A percentile compares a stretch with the other conserved stretches of the same genome.
These are phyloP conservation scores for Volucella inflata DNA, from an alignment of 2,888 invertebrate species.

Conservation along the genomic window DNA sequence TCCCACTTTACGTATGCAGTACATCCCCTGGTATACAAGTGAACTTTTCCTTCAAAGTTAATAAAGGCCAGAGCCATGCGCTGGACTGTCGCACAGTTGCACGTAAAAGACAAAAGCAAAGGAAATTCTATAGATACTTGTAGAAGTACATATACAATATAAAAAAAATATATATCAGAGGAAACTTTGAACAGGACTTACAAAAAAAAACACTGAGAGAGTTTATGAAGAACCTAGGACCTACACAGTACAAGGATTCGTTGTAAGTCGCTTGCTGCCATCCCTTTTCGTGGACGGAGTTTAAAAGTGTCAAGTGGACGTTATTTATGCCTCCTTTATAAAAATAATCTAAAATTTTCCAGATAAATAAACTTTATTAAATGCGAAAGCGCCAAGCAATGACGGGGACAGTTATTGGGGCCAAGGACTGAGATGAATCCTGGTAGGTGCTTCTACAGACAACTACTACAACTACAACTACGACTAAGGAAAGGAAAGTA, in stretches of 20 bases:
- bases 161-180: constrained; percentile 43
- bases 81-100: constrained; percentile 48
- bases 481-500: neutral
- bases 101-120: constrained; percentile 40
- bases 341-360: constrained; percentile 76
- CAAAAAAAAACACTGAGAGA: constrained; percentile 4
- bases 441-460: too few species aligned
- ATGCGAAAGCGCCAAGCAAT: constrained; percentile 59
- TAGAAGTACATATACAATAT: too few species aligned
- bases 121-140: neutral
- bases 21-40: constrained; percentile 9
- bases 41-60: constrained; percentile 52
- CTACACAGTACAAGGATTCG: constrained; percentile 10
- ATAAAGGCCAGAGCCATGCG: constrained; percentile 33
- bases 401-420: constrained; percentile 45
- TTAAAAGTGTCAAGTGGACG: constrained; percentile 73
- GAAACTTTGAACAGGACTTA: constrained; percentile 4
- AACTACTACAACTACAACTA: constrained; percentile 13
- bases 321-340: constrained; percentile 76
- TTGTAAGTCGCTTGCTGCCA: constrained; percentile 7
- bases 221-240: neutral
- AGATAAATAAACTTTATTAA: constrained; percentile 76
- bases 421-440: neutral
- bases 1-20: constrained; percentile 41
- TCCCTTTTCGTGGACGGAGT: constrained; percentile 34